These are phyloP conservation scores for Hyperoplus lanceolatus DNA, from an alignment of 2,797 vertebrate genomes.

Conservation along the genomic window DNA sequence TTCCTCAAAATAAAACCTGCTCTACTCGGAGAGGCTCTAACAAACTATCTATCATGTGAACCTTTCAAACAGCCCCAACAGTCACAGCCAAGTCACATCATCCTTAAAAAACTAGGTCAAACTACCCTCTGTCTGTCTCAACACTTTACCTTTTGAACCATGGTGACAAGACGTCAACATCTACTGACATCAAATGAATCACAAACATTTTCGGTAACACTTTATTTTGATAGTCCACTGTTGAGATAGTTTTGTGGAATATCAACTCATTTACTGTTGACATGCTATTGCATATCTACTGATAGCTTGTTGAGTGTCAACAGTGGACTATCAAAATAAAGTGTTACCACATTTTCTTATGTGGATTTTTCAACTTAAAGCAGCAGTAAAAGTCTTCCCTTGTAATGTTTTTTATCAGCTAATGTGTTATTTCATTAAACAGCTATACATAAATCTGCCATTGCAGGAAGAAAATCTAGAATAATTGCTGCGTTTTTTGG, in stretches of 20 bases:
- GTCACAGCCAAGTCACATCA: conserved; percentile 23
- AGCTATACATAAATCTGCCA: background rate
- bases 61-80: conserved; percentile 58
- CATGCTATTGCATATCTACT: no score
- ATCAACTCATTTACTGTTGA: no score
- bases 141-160: conserved; percentile 16
- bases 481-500: conserved; percentile 10
- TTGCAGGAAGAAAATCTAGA: background rate
- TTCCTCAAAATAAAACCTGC: conserved; percentile 22
- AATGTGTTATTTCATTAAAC: background rate
- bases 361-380: background rate
- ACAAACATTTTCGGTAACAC: background rate
- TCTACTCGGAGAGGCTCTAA: conserved; percentile 26
- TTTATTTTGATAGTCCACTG: no score
- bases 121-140: conserved; percentile 8
- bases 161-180: conserved; percentile 1
- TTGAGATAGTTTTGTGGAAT: no score
- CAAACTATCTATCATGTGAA: conserved; percentile 50
- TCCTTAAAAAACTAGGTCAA: conserved; percentile 18
- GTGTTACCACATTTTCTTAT: background rate
- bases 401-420: background rate
- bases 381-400: background rate
- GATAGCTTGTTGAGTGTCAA: no score
- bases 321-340: no score
- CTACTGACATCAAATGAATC: no score